These are phyloP conservation scores for Pterocles gutturalis DNA, from an alignment of 2,113 vertebrate species.

Conservation along the genomic window DNA sequence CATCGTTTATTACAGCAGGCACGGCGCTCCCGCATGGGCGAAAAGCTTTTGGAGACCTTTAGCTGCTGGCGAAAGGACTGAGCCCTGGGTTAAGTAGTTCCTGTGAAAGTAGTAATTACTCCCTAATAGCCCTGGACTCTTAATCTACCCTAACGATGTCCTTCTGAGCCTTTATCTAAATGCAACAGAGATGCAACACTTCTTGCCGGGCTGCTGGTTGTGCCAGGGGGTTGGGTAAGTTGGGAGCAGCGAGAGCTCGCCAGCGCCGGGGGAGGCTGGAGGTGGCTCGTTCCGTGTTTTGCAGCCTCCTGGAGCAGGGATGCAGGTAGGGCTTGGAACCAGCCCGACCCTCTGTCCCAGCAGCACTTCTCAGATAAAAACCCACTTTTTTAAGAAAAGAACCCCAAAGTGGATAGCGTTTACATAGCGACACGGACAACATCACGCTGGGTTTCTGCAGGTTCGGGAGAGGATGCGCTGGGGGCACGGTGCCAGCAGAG, in stretches of 20 bases:
- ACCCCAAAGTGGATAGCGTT: rapidly evolving
- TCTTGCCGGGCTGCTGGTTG: background rate
- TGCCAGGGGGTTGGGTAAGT: background rate
- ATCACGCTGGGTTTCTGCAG: rapidly evolving
- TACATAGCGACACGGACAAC: rapidly evolving
- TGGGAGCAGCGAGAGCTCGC: background rate
- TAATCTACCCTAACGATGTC: background rate
- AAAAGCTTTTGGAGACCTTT: background rate
- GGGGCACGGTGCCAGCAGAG: background rate
- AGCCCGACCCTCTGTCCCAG: rapidly evolving
- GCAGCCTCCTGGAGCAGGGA: rapidly evolving
- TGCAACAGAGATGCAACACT: rapidly evolving
- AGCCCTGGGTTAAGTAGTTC: background rate
- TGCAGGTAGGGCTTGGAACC: rapidly evolving
- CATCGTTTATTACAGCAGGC: background rate
- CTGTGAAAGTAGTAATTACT: background rate
- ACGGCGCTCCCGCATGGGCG: background rate
- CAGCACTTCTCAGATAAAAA: background rate
- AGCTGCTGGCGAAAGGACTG: background rate
- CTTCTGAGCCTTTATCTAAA: background rate
- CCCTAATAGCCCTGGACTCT: background rate
- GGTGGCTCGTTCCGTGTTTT: rapidly evolving
- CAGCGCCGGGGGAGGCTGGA: rapidly evolving
- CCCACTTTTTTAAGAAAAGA: rapidly evolving
- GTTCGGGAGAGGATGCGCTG: rapidly evolving